phyloP scores from a whole-genome alignment of 2,797 vertebrate genomes.

The Hippopotamyrus pictus region DNA sequence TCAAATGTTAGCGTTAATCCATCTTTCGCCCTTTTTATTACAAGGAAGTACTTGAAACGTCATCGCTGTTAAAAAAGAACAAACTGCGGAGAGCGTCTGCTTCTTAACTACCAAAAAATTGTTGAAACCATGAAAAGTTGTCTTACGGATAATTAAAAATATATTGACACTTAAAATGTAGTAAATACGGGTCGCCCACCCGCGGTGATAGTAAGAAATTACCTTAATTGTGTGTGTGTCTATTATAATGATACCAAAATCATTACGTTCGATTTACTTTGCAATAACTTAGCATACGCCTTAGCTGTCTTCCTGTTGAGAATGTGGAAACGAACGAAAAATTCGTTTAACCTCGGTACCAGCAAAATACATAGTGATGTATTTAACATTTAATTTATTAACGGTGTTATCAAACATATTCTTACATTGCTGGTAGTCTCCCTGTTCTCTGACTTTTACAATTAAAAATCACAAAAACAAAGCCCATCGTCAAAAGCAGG shows the following conservation, averaged over 20 bases:
- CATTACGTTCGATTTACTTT: conserved; percentile 5
- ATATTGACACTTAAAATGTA: not conserved
- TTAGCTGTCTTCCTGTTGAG: not conserved
- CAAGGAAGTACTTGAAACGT: not conserved
- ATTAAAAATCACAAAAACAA: conserved; percentile 33
- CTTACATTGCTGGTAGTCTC: conserved; percentile 34
- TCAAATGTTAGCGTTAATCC: not conserved
- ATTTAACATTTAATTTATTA: not conserved
- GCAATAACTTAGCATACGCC: not conserved
- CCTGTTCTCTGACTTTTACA: conserved; percentile 19
- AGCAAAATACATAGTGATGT: not conserved
- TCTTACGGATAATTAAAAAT: not conserved
- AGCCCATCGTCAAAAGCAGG: conserved; percentile 49
- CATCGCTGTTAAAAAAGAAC: not conserved
- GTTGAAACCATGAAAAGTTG: not conserved
- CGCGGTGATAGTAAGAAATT: not conserved
- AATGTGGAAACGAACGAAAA: not conserved
- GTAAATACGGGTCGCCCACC: not conserved
- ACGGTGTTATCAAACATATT: conserved; percentile 9
- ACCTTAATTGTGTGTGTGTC: not conserved
- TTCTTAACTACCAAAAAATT: not conserved
- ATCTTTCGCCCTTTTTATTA: not conserved
- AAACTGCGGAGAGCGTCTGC: not conserved
- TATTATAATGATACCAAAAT: not conserved
- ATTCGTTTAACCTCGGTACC: not conserved